Conservation (phyloP, 2,797 vertebrate species). For the Phyllotis vaccarum region DNA sequence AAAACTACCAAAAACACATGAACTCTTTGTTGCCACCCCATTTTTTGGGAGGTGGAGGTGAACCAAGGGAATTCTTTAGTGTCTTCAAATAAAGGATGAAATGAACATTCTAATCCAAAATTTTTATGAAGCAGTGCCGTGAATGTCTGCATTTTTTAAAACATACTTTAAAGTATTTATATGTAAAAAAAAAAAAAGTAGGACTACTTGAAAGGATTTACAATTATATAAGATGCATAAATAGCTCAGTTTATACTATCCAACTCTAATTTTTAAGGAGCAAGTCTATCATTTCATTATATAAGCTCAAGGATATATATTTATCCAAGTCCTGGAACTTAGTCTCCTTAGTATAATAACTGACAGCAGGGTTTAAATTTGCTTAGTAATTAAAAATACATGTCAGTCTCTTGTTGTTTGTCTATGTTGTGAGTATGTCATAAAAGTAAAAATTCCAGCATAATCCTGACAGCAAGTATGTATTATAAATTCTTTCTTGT, state of each 20-base stretch:
- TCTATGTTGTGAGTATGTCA: conserved; percentile 15
- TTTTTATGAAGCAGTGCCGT: conserved; percentile 3
- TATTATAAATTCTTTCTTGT: conserved; percentile 45
- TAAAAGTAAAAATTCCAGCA: conserved; percentile 52
- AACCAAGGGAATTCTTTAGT: background rate
- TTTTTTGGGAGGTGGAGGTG: background rate
- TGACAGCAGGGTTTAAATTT: conserved; percentile 49
- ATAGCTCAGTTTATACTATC: conserved; percentile 61
- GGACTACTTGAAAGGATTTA: conserved; percentile 51
- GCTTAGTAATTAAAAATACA: conserved; percentile 51
- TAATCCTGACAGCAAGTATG: conserved; percentile 56
- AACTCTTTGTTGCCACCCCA: background rate
- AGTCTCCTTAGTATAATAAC: conserved; percentile 57
- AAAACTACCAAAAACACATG: conserved; percentile 4
- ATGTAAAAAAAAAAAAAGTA: conserved; percentile 54
- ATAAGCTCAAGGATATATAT: conserved; percentile 47
- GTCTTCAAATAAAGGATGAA: conserved; percentile 31
- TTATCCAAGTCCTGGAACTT: conserved; percentile 27
- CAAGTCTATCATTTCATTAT: conserved; percentile 40
- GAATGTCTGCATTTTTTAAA: conserved; percentile 42
- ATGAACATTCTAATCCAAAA: conserved; percentile 49
- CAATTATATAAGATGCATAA: conserved; percentile 49
- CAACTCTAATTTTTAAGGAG: conserved; percentile 64
- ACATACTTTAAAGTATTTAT: conserved; percentile 28
- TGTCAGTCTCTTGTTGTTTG: conserved; percentile 46